Evolutionary conservation across 1,140 invertebrate genomes (phyloP), one percentile per base, ranked within the genome.

Genomic region (Leptopilina clavipes): DNA sequence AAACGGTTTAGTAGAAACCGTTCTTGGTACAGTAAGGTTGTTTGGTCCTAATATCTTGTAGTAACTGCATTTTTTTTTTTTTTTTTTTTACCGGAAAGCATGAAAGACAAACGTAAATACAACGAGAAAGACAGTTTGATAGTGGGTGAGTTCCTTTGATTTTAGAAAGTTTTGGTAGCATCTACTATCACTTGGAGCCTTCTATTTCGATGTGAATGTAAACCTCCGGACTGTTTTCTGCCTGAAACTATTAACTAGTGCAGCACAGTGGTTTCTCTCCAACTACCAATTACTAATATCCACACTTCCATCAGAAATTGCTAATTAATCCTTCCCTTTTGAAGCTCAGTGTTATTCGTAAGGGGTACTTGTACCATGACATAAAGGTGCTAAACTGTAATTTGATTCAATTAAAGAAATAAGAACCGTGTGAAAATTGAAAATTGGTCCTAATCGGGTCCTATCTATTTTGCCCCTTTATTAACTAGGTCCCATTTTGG

Each of bases 271-370:
- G 59, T 70, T 40, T 59, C 71, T 81, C 72, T 73, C 70, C 31
- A 22, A 71, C 65, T 83, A 78, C 82, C 84, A 86, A 86, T 86
- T 86, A 86, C 83, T 85, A 80, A 75, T 79, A 79, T 75, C 76
- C 82, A 77, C 75, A 83, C 81, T 79, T 73, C 76, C 70, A 76
- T 71, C 81, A 77, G 76, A 78, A 52, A 75, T 72, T 22, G 56
- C 83, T 86, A 85, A 86, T 86, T 86, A 85, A 79, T 71, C 72
- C 70, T 77, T 84, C 54, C 43, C 44, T 25, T 71, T 79, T 74
- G 31, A 8, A 40, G 19, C 52, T 73, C 54, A 72, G 31, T 48
- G 6, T 12, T 52, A 48, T 48, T 48, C 14, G 14, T 48, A 48
- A 14, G 14, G 5, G 45, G 12, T 48, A 12, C 9, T 19, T n/a